Conservation (phyloP, 2,113 vertebrate genomes). For the Pteronura brasiliensis region DNA sequence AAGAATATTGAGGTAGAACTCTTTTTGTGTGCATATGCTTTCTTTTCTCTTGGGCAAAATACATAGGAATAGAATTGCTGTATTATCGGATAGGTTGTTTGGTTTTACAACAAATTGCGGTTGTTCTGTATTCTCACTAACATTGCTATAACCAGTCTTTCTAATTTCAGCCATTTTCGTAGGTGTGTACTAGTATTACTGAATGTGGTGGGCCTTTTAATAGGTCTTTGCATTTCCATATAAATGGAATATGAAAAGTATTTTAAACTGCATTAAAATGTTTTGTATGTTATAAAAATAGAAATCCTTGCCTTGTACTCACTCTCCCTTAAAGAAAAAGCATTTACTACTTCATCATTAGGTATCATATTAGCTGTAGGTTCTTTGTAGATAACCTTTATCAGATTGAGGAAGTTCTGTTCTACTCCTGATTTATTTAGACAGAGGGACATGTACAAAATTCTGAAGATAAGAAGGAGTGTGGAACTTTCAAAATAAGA, state of each 20-base stretch:
- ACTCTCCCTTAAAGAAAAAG: not conserved
- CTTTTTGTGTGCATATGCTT: not conserved
- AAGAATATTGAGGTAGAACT: not conserved
- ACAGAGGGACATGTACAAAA: not conserved
- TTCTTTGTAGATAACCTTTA: not conserved
- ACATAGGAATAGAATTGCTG: not conserved
- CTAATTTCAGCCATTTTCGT: not conserved
- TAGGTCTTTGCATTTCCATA: not conserved
- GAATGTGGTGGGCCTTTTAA: not conserved
- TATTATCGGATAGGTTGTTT: not conserved
- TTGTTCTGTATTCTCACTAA: not conserved
- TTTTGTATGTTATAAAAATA: not conserved
- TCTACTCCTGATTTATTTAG: not conserved
- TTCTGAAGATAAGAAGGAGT: not conserved
- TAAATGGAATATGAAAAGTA: not conserved
- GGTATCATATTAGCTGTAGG: not conserved
- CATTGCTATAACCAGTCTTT: not conserved
- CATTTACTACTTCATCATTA: not conserved
- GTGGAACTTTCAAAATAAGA: not conserved
- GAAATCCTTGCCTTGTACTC: not conserved
- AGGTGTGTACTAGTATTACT: not conserved
- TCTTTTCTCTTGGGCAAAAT: not conserved
- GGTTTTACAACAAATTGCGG: not conserved
- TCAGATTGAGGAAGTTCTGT: not conserved
- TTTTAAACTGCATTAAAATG: not conserved